Base-by-base conservation (phyloP, 2,888 invertebrate genomes). In the Busseola fusca region DNA sequence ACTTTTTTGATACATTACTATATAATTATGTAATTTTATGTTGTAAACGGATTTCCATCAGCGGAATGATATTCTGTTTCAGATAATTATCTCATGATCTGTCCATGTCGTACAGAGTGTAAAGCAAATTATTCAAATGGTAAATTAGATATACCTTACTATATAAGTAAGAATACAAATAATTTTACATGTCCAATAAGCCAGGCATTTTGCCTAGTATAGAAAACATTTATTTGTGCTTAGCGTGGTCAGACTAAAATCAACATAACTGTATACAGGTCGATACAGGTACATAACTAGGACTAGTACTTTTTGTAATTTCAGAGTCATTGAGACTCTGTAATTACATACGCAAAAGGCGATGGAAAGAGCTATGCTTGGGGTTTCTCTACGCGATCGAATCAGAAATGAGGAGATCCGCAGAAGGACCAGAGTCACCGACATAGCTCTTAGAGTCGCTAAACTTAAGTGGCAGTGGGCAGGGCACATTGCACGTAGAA, bases 171-270 rank as follows among this genome's bases (percentile, higher is more conserved):
- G 12, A 1, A 60, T 27, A 21, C 3, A 21, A 63, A 40, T 7
- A 0, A 12, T 67, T 67, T n/a, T 16, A 12, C 27, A 7, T 37
- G 6, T 16, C 16, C n/a, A 42, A 40, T n/a, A 21, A 14, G 1
- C n/a, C 1, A 30, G 34, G 34, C 34, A 34, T 34, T 34, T 34
- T 37, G 3, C 37, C 21, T 70, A 45, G 27, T 56, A 45, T n/a
- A 71, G 18, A 6, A 18, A 69, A 56, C n/a, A 69, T 45, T 21
- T 45, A 71, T 71, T 71, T 27, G 37, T 9, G 14, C 9, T 71
- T 56, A 56, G 25, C 16, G 16, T 56, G 42, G 42, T 27, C 18
- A 34, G 12, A 70, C 21, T 56, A 37, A 45, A 45, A 71, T 37
- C 27, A 18, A 45, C 25, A 42, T 42, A 54, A 54, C 10, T 69